Evolutionary conservation across 2,113 vertebrate genomes (phyloP), one percentile per base, ranked within the genome.

Genomic region (Xyrauchen texanus): DNA sequence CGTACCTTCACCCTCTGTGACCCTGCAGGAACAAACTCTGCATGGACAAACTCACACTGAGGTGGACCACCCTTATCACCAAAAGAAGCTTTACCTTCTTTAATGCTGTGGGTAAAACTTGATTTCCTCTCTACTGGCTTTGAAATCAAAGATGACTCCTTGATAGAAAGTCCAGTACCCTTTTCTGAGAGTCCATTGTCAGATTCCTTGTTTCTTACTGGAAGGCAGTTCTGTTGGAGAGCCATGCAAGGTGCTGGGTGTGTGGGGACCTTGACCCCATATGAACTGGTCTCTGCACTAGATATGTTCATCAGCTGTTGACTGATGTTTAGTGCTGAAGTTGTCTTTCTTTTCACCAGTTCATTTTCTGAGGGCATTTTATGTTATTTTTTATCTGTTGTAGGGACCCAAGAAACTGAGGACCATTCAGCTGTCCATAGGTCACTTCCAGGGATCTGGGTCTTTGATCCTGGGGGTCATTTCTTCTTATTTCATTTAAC

Each of bases 11-110:
- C 78, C 34, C 85, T 93, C 76, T 93, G 92, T 46, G 93, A 89
- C 65, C 93, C 91, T 2, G 91, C 89, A 0, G 93, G 90, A 7
- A 94, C 91, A 2, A 94, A 94, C 67, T 88, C 89, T 21, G 93
- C 92, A 0, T 90, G 94, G 71, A 94, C 94, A 46, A 94, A 95
- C 72, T 91, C 91, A 13, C 85, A 78, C 44, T 10, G 88, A n/a
- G 70, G 66, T 5, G 49, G 7, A 21, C 78, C 77, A 63, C 67
- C 66, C 21, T 34, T 34, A 34, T 34, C 21, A 34, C 21, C 21
- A 34, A 34, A 34, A 2, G 82, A 82, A 77, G 62, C 2, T 66
- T 74, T 0, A 13, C 0, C 0, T 52, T 92, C 6, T 55, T 91
- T 88, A 83, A 74, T 79, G 80, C 78, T 70, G 16, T 77, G 89